These are phyloP conservation scores for Jacana jacana DNA, from an alignment of 2,113 vertebrate species.

Conservation along the genomic window DNA sequence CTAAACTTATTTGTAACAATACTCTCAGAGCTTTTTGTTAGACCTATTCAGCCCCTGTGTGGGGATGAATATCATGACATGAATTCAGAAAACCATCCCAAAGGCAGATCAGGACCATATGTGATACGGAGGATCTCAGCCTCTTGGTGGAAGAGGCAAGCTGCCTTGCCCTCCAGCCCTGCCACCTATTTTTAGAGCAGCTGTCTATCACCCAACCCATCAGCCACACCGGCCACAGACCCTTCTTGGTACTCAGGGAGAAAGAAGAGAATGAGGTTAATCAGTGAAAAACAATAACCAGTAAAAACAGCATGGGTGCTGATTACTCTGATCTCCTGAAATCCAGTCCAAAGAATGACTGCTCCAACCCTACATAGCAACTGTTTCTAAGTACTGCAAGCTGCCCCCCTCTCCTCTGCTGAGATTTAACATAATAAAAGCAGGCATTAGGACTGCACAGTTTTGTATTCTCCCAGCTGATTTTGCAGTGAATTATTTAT, in stretches of 20 bases:
- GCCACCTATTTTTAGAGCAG: neutral
- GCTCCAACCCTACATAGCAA: constrained; percentile 27
- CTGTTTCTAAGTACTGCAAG: constrained; percentile 12
- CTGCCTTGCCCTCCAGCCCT: neutral
- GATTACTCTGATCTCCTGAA: neutral
- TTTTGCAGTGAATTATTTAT: constrained; percentile 50
- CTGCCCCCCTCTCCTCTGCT: neutral
- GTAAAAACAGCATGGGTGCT: neutral
- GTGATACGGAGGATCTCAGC: neutral
- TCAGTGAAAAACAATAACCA: neutral
- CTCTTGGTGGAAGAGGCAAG: neutral
- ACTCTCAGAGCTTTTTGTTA: neutral
- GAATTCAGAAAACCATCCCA: neutral
- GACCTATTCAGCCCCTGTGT: neutral
- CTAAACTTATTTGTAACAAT: neutral
- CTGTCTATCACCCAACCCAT: neutral
- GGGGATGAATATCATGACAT: neutral
- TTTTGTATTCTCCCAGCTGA: constrained; percentile 1
- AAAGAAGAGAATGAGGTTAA: neutral
- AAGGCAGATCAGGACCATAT: neutral
- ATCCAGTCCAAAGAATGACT: neutral
- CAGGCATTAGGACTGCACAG: neutral
- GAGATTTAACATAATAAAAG: constrained; percentile 7
- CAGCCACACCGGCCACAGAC: neutral
- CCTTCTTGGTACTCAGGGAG: neutral